These are phyloP conservation scores for Nautilus pompilius DNA, from an alignment of 1,140 invertebrate species.

Conservation along the genomic window DNA sequence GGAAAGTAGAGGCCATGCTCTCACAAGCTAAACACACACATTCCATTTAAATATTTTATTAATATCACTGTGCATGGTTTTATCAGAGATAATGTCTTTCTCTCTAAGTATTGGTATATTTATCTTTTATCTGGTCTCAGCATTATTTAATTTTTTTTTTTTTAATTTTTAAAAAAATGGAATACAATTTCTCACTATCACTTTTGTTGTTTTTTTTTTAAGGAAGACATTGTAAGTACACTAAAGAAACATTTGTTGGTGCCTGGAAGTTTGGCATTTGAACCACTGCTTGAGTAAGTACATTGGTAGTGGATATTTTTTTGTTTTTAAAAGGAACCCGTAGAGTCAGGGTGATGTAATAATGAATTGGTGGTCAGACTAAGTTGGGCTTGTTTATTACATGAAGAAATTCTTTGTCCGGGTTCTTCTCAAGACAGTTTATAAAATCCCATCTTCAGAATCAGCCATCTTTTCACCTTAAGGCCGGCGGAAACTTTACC, in stretches of 20 bases:
- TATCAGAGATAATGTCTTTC: not conserved
- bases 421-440: not conserved
- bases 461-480: not conserved
- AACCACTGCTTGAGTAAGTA: slow-evolving; percentile 82
- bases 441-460: not conserved
- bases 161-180: not conserved
- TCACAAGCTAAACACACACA: not conserved
- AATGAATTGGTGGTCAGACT: not conserved
- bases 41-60: not conserved
- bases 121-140: not conserved
- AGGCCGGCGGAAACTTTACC: not conserved
- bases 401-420: not conserved
- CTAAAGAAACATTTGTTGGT: slow-evolving; percentile 70
- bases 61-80: not conserved
- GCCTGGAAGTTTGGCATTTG: slow-evolving; percentile 69
- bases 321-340: not conserved
- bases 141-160: not conserved
- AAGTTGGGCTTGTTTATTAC: not conserved
- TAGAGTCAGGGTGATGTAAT: not conserved
- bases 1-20: no score
- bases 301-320: not conserved
- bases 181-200: not conserved
- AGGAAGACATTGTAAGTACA: slow-evolving; percentile 68
- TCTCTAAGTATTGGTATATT: no score
- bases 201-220: slow-evolving; percentile 17